A percentile compares a stretch with the other conserved stretches of the same genome.
These are phyloP conservation scores for Lathamus discolor DNA, from an alignment of 2,113 vertebrate genomes.

Conservation along the genomic window DNA sequence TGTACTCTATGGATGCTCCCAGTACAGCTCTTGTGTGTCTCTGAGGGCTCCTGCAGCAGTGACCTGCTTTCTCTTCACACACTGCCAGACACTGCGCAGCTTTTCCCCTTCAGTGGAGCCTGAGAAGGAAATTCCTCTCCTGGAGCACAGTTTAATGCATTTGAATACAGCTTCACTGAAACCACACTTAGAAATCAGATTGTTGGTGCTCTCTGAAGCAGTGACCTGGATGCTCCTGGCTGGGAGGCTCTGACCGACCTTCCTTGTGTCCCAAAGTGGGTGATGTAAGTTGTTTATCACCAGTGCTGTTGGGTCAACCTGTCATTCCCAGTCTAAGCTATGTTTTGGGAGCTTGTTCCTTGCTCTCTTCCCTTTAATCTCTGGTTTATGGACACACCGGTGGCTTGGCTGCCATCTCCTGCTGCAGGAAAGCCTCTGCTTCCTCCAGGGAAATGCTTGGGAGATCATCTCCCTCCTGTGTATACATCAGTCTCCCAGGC, in stretches of 20 bases:
- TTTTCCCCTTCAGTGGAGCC: not conserved
- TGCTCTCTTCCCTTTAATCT: not conserved
- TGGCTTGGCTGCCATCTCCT: not conserved
- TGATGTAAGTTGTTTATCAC: not conserved
- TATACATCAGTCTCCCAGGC: not conserved
- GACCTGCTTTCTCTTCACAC: not conserved
- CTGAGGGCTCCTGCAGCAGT: not conserved
- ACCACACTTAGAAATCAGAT: not conserved
- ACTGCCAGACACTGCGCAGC: not conserved
- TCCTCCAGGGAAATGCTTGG: not conserved
- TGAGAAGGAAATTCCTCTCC: not conserved
- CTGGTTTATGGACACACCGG: rapidly evolving
- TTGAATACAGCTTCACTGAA: not conserved
- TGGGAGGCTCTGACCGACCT: not conserved
- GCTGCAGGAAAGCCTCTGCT: not conserved
- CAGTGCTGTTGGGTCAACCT: not conserved
- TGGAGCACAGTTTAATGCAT: not conserved
- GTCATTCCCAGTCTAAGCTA: not conserved
- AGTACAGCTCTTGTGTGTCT: not conserved
- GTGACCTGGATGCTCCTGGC: not conserved
- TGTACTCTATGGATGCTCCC: not conserved
- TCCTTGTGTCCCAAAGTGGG: not conserved
- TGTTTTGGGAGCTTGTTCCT: not conserved
- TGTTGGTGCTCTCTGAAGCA: not conserved
- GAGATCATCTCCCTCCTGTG: not conserved